These are phyloP conservation scores for Distichodus sexfasciatus DNA, from an alignment of 2,797 vertebrate genomes.

Conservation along the genomic window DNA sequence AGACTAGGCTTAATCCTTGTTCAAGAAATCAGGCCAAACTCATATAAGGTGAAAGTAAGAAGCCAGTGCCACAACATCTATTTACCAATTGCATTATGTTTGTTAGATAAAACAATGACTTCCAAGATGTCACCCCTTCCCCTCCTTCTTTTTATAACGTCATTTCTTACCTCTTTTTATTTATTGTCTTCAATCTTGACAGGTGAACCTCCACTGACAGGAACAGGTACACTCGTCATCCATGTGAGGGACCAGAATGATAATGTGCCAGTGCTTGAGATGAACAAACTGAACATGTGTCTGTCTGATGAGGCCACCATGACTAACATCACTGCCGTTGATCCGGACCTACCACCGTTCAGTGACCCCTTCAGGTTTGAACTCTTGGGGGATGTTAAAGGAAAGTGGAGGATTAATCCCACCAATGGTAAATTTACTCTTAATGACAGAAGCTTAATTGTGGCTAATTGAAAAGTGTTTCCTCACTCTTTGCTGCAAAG, in stretches of 20 bases:
- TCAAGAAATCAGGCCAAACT: too few relatives aligned
- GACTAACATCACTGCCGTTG: constrained; percentile 48
- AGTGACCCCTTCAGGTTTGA: constrained; percentile 66
- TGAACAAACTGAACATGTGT: constrained; percentile 44
- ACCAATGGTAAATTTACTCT: constrained; percentile 59
- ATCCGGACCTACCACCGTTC: constrained; percentile 57
- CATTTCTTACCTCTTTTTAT: constrained; percentile 3
- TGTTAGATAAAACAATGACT: too few relatives aligned
- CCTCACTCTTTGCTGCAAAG: too few relatives aligned
- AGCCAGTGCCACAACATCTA: too few relatives aligned
- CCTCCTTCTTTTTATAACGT: background rate
- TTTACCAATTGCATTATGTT: too few relatives aligned
- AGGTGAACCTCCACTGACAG: constrained; percentile 63
- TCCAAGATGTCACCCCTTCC: too few relatives aligned
- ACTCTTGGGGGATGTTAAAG: constrained; percentile 58
- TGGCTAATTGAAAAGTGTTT: too few relatives aligned
- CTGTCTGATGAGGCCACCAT: constrained; percentile 27
- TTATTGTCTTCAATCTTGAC: background rate
- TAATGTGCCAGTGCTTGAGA: constrained; percentile 45
- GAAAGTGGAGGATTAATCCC: constrained; percentile 63
- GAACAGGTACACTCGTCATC: constrained; percentile 52
- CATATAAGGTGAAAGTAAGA: too few relatives aligned
- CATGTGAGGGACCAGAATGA: constrained; percentile 59
- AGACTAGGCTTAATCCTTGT: too few relatives aligned
- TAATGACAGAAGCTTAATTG: too few relatives aligned